A percentile compares a stretch with the other conserved stretches of the same genome.
phyloP scores from a whole-genome alignment of 1,140 invertebrate species.

The Leptinotarsa defecta region DNA sequence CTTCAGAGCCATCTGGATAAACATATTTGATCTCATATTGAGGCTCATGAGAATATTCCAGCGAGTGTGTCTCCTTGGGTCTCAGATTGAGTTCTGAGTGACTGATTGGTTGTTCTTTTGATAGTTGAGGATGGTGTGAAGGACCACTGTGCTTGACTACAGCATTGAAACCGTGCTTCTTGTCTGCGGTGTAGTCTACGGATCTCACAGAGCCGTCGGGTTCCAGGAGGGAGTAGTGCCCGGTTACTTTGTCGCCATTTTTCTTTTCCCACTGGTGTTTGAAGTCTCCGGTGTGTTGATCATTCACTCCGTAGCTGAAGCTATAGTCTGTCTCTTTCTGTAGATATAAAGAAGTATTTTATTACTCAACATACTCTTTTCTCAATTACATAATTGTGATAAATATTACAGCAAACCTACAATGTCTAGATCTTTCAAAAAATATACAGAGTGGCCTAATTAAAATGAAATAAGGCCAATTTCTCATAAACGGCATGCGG shows the following conservation, averaged over 20 bases:
- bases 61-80: neutral
- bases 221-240: conserved; percentile 57
- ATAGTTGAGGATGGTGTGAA: conserved; percentile 40
- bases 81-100: conserved; percentile 29
- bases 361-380: no score
- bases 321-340: conserved; percentile 60
- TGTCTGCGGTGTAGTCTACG: conserved; percentile 63
- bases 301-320: conserved; percentile 75
- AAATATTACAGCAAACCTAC: no score
- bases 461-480: no score
- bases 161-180: conserved; percentile 59
- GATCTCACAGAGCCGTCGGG: conserved; percentile 63
- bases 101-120: conserved; percentile 12
- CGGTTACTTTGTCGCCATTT: conserved; percentile 49
- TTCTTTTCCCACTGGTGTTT: conserved; percentile 59
- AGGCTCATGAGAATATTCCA: conserved; percentile 15
- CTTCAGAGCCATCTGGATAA: conserved; percentile 14
- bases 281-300: conserved; percentile 72
- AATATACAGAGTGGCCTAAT: no score
- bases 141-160: conserved; percentile 50
- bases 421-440: no score
- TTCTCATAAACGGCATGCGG: no score
- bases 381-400: no score
- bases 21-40: conserved; percentile 18
- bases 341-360: conserved; percentile 24